Evolutionary conservation across 2,797 vertebrate species (phyloP), one percentile per base, ranked within the genome.

Genomic region (Brachyrhaphis roseni): DNA sequence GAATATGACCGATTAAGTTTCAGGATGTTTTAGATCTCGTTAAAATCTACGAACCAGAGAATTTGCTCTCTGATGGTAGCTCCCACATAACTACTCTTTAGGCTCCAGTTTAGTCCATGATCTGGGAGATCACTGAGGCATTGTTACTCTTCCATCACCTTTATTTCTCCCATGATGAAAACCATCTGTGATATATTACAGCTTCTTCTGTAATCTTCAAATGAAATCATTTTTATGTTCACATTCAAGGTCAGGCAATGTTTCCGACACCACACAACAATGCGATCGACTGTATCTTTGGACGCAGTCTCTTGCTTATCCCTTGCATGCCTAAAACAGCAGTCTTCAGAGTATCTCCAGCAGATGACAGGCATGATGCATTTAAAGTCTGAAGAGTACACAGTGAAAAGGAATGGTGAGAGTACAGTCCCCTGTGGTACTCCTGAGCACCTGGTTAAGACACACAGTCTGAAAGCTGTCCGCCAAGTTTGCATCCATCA

Each of bases 1-100:
- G 75, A 47, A 78, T 82, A 36, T 36, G 86, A 83, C 73, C 49
- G 88, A 90, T 90, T 87, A 86, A 80, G 53, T 55, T 55, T 53
- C 1, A 51, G 20, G 6, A 23, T 51, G 51, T 53, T 26, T 26
- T 13, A 28, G 11, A 28, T 57, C 55, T 57, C 1, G 26, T n/a
- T 55, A 26, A 55, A n/a, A 55, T 55, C 53, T 12, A 55, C 10
- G 8, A n/a, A 55, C 53, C 10, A 57, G 12, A 57, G 26, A 28
- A 57, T 57, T 57, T 57, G 10, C n/a, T 28, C 49, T 23, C 49
- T 51, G 49, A 23, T 51, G 7, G 49, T 5, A 28, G n/a, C 4
- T 5, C n/a, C 26, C 26, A 4, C 55, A 28, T 1, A 57, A 12
- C 55, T 13, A 57, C 4, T 57, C 26, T 28, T 57, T 12, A n/a